phyloP scores from a whole-genome alignment of 2,888 invertebrate genomes.

The Callosobruchus maculatus region DNA sequence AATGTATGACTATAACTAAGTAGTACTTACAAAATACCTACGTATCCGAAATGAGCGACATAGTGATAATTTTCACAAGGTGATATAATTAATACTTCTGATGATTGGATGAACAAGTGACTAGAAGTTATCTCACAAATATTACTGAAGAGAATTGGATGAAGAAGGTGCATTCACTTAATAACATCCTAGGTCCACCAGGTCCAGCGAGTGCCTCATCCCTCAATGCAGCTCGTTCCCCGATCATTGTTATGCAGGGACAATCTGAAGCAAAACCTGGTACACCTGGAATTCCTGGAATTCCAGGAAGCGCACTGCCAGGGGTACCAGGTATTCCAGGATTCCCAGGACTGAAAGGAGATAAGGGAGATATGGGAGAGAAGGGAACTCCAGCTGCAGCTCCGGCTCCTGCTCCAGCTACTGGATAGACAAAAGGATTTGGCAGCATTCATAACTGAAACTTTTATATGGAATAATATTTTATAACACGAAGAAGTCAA shows the following conservation, averaged over 20 bases:
- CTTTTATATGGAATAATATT: no score
- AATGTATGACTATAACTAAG: no score
- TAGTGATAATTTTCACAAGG: no score
- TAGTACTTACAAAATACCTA: no score
- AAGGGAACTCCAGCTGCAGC: no score
- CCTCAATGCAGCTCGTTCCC: not conserved
- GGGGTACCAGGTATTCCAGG: not conserved
- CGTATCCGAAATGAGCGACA: no score
- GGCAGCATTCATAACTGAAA: not conserved
- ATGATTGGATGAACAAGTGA: no score
- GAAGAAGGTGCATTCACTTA: no score
- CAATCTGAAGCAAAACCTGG: not conserved
- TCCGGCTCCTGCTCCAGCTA: not conserved
- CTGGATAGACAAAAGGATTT: not conserved
- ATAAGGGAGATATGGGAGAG: not conserved
- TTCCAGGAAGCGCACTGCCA: not conserved
- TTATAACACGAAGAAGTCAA: no score
- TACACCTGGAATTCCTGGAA: not conserved
- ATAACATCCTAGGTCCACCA: not conserved
- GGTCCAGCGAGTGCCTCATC: not conserved
- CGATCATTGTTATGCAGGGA: not conserved
- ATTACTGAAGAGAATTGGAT: no score
- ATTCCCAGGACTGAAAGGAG: not conserved
- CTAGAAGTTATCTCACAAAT: no score
- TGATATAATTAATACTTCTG: no score